Evolutionary conservation across 2,797 vertebrate species (phyloP), one percentile per base, ranked within the genome.

Genomic region (Sus cebifrons): DNA sequence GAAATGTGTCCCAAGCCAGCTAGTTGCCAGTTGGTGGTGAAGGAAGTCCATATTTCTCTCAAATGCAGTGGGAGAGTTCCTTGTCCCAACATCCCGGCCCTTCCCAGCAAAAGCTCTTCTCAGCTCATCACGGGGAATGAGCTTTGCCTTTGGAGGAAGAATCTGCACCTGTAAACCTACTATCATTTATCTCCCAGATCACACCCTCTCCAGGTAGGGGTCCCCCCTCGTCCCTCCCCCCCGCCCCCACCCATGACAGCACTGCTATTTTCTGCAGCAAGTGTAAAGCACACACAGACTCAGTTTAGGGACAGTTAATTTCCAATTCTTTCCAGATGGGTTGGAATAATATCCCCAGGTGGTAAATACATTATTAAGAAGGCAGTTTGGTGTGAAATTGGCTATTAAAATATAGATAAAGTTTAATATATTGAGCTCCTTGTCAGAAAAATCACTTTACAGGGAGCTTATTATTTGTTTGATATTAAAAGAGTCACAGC

Each of bases 351-450:
- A 98, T 98, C 98, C 98, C 98, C 98, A 98, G 99, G 98, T 99
- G 98, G 99, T 99, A 99, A 99, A 99, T 99, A 99, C 98, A 99
- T 99, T 99, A 99, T 99, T 99, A 99, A 99, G 98, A 98, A 99
- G 98, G 99, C 99, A 99, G 98, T 99, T 99, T 99, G 99, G 98
- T 99, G 99, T 99, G 99, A 99, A 99, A 99, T 99, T 99, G 99
- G 99, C 98, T 99, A 99, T 99, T 99, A 99, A 99, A 99, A 99
- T 99, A 99, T 99, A 99, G 99, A 99, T 99, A 99, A 99, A 99
- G 99, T 99, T 99, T 99, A 99, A 99, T 99, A 99, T 98, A 99
- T 99, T 99, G 98, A 99, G 98, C 98, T 99, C 98, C 98, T 99
- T 99, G 99, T 99, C 99, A 99, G 98, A 99, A 98, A 99, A 99